Evolutionary conservation across 2,888 invertebrate genomes (phyloP).

Genomic region (Eubasilissa splendida): DNA sequence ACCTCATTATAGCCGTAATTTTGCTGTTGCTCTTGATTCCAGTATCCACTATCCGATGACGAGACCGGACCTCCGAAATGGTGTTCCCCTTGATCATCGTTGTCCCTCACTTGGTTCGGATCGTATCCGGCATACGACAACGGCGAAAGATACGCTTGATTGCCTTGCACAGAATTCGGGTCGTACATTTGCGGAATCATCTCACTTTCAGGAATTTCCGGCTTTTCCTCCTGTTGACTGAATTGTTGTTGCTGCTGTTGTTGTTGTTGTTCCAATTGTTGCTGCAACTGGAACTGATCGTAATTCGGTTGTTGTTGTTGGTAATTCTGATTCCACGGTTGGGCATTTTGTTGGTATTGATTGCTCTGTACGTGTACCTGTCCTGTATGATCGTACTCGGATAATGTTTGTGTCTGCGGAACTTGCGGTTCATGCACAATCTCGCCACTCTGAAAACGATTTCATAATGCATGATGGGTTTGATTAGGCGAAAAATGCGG

Average conservation of each 20-base stretch:
- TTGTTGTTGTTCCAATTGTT: slow-evolving; percentile 64
- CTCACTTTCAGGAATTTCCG: slow-evolving; percentile 49
- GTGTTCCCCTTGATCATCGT: slow-evolving; percentile 28
- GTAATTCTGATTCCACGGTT: slow-evolving; percentile 59
- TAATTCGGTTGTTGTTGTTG: slow-evolving; percentile 60
- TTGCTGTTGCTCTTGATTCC: slow-evolving; percentile 60
- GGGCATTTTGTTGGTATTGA: slow-evolving; percentile 54
- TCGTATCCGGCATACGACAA: slow-evolving; percentile 48
- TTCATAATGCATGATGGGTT: too few species aligned
- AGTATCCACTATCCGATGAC: slow-evolving; percentile 59
- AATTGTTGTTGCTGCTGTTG: slow-evolving; percentile 59
- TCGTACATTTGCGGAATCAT: slow-evolving; percentile 58
- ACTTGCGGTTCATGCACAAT: slow-evolving; percentile 60
- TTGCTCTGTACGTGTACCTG: slow-evolving; percentile 50
- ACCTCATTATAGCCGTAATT: slow-evolving; percentile 66
- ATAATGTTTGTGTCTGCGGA: slow-evolving; percentile 48
- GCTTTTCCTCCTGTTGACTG: slow-evolving; percentile 58
- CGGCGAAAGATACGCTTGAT: slow-evolving; percentile 47
- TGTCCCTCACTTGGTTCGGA: slow-evolving; percentile 59
- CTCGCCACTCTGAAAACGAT: slow-evolving; percentile 62
- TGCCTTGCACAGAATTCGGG: slow-evolving; percentile 58
- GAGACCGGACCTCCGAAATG: slow-evolving; percentile 35
- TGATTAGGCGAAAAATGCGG: too few species aligned
- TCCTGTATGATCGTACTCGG: slow-evolving; percentile 56
- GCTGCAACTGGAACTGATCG: slow-evolving; percentile 57